These are phyloP conservation scores for Chrysaora quinquecirrha DNA, from an alignment of 30 jellyfish, hydroid and myxozoan genomes.

Conservation along the genomic window DNA sequence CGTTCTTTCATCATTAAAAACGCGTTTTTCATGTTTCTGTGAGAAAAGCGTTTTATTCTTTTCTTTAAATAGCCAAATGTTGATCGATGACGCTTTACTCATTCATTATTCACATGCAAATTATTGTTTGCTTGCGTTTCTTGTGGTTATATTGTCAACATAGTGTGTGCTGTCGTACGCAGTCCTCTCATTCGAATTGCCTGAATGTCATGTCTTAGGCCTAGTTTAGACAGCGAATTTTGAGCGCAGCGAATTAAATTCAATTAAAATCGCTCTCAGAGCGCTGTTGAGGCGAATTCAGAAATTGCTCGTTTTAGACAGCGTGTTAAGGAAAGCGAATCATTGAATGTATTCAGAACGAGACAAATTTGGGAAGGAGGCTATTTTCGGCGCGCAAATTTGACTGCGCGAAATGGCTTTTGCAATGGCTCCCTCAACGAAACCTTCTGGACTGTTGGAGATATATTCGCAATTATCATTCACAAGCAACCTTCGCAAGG, in stretches of 20 bases:
- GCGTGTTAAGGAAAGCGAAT: too few relatives aligned
- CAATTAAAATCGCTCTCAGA: slow-evolving; percentile 3
- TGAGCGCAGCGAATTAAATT: slow-evolving; percentile 11
- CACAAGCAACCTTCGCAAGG: slow-evolving; percentile 26
- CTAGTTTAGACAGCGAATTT: slow-evolving; percentile 18
- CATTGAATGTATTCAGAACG: background rate
- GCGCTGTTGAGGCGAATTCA: slow-evolving; percentile 21
- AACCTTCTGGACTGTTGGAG: background rate
- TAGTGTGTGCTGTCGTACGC: too few relatives aligned
- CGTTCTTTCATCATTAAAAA: too few relatives aligned
- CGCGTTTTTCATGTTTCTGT: too few relatives aligned
- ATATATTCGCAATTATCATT: slow-evolving; percentile 1
- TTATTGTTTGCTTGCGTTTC: too few relatives aligned
- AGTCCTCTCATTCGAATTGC: too few relatives aligned
- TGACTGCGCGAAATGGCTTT: too few relatives aligned
- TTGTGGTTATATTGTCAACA: too few relatives aligned
- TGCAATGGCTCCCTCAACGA: slow-evolving; percentile 44
- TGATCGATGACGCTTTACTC: too few relatives aligned
- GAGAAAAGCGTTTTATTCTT: too few relatives aligned
- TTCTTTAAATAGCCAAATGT: too few relatives aligned
- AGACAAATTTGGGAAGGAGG: background rate
- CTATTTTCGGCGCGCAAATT: slow-evolving; percentile 9
- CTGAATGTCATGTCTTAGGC: background rate
- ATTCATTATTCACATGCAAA: too few relatives aligned
- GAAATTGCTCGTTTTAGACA: slow-evolving; percentile 1